phyloP scores from a whole-genome alignment of 2,113 vertebrate species.

The Istiophorus platypterus region DNA sequence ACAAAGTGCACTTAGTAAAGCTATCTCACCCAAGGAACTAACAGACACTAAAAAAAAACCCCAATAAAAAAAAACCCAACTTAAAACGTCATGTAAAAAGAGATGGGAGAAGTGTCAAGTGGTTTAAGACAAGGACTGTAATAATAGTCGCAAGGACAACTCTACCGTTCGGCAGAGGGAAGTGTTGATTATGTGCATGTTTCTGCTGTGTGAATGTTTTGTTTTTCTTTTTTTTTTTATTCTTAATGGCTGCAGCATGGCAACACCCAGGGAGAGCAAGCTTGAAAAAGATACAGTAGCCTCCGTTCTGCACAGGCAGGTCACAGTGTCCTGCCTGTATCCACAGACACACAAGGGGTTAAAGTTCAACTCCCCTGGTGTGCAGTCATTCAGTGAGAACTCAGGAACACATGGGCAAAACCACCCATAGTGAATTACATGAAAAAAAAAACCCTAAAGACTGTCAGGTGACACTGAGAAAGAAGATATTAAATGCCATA shows the following conservation, averaged over 20 bases:
- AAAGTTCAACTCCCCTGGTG: conserved; percentile 67
- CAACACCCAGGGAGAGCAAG: conserved; percentile 82
- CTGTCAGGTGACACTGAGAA: conserved; percentile 70
- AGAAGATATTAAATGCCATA: conserved; percentile 72
- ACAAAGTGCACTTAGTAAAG: conserved; percentile 87
- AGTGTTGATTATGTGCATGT: conserved; percentile 45
- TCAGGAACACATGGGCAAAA: conserved; percentile 63
- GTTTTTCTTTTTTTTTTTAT: conserved; percentile 10
- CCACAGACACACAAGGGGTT: conserved; percentile 69
- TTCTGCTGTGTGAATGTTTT: conserved; percentile 36
- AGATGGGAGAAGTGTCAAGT: conserved; percentile 46
- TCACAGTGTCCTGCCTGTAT: conserved; percentile 63
- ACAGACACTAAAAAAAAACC: conserved; percentile 53
- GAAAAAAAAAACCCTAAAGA: conserved; percentile 72
- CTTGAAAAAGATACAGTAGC: conserved; percentile 76
- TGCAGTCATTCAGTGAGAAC: conserved; percentile 74
- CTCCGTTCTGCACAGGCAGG: conserved; percentile 72
- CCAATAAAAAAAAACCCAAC: too few species aligned
- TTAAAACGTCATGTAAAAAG: background rate
- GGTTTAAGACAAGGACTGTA: conserved; percentile 61
- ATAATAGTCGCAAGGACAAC: conserved; percentile 50
- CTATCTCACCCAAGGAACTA: conserved; percentile 76
- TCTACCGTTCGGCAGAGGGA: conserved; percentile 26
- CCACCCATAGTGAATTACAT: conserved; percentile 70
- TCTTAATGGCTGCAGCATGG: conserved; percentile 60